phyloP scores from a whole-genome alignment of 1,140 invertebrate species.

The Leptinotarsa lineolata region DNA sequence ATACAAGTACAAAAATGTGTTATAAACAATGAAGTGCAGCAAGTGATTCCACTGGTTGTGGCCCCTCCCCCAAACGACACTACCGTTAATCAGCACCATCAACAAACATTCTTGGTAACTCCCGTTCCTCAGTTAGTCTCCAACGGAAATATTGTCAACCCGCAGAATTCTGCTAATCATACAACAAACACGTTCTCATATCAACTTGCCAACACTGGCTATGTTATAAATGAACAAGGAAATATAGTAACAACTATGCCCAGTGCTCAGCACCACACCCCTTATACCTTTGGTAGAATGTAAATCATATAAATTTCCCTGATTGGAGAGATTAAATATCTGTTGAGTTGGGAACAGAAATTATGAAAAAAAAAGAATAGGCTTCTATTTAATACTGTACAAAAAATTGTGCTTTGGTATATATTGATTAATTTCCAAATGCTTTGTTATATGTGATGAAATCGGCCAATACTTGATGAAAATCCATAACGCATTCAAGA shows the following conservation, averaged over 20 bases:
- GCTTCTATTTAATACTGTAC: too few relatives aligned
- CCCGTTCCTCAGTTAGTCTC: slow-evolving; percentile 63
- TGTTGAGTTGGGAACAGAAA: too few relatives aligned
- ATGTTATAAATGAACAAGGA: slow-evolving; percentile 56
- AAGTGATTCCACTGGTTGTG: slow-evolving; percentile 66
- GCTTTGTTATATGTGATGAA: too few relatives aligned
- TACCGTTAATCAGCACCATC: slow-evolving; percentile 50
- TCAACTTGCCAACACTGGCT: slow-evolving; percentile 54
- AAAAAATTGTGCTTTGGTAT: too few relatives aligned
- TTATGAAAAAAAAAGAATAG: too few relatives aligned
- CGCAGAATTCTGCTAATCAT: slow-evolving; percentile 49
- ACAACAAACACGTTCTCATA: slow-evolving; percentile 53
- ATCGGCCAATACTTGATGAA: too few relatives aligned
- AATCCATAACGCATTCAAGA: too few relatives aligned
- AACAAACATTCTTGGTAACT: slow-evolving; percentile 65
- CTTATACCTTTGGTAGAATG: slow-evolving; percentile 54
- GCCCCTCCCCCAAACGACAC: slow-evolving; percentile 55
- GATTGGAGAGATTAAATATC: too few relatives aligned
- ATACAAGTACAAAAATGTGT: slow-evolving; percentile 62
- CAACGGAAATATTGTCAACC: slow-evolving; percentile 49
- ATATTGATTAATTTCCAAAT: too few relatives aligned
- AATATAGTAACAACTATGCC: slow-evolving; percentile 55
- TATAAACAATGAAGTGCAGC: slow-evolving; percentile 56
- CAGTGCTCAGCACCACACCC: slow-evolving; percentile 53
- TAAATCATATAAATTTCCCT: neutral